Conservation (phyloP, 2,113 vertebrate species). For the Syrrhaptes paradoxus region DNA sequence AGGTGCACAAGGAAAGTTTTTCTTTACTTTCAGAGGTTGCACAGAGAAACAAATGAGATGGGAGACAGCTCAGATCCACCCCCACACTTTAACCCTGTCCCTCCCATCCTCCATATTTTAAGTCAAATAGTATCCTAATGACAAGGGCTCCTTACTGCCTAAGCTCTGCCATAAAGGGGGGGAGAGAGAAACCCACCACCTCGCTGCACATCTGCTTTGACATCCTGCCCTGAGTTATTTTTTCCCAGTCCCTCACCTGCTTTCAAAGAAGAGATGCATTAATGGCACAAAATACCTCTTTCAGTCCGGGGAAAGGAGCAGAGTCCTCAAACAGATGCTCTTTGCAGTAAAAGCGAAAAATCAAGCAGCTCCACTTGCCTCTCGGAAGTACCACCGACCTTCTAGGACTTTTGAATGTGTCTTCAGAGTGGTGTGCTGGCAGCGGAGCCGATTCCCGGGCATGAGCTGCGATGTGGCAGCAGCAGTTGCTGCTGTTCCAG, state of each 20-base stretch:
- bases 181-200: background rate
- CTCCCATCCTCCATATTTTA: background rate
- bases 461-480: background rate
- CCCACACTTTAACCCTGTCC: constrained; percentile 28
- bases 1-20: constrained; percentile 32
- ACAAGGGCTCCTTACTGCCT: background rate
- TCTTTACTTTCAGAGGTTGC: background rate
- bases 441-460: background rate
- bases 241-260: background rate
- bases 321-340: background rate
- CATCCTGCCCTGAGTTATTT: background rate
- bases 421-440: background rate
- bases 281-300: constrained; percentile 56
- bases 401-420: background rate
- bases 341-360: background rate
- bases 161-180: background rate
- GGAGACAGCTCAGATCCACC: constrained; percentile 15
- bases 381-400: background rate
- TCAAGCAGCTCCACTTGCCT: background rate
- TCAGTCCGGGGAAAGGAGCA: background rate
- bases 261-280: background rate
- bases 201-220: background rate
- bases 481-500: constrained; percentile 50
- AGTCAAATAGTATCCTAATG: background rate
- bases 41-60: constrained; percentile 4